Conservation (phyloP, 1,140 invertebrate species). For the Papilio polyxenes region DNA sequence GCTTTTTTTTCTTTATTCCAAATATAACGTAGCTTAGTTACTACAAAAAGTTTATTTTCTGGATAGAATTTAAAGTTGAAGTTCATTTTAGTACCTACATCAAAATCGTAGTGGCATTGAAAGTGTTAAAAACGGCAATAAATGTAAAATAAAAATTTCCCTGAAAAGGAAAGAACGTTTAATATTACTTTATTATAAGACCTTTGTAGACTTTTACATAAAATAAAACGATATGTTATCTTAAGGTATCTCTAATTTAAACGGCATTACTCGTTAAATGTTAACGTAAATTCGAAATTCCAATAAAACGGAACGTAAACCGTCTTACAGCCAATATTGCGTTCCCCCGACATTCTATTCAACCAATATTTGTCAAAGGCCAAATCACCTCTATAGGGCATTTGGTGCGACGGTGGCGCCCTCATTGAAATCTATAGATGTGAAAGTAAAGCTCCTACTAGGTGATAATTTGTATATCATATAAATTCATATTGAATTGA, state of each 20-base stretch:
- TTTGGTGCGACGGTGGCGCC: slow-evolving; percentile 12
- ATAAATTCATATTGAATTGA: slow-evolving; percentile 21
- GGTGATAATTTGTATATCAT: slow-evolving; percentile 22
- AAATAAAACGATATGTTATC: slow-evolving; percentile 29
- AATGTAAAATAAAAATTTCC: not conserved
- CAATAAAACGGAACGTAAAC: slow-evolving; percentile 51
- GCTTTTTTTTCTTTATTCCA: not conserved
- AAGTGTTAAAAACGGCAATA: no score
- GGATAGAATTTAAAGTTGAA: no score
- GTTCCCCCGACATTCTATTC: slow-evolving; percentile 50
- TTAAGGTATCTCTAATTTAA: slow-evolving; percentile 33
- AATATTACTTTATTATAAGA: not conserved
- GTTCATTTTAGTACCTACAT: no score
- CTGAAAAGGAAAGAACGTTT: not conserved
- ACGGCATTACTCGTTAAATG: slow-evolving; percentile 35
- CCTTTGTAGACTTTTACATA: slow-evolving; percentile 16
- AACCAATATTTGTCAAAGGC: slow-evolving; percentile 62
- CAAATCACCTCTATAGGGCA: slow-evolving; percentile 50
- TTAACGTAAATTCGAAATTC: slow-evolving; percentile 45
- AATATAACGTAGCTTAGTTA: no score
- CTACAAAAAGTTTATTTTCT: no score
- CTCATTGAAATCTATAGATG: slow-evolving; percentile 33
- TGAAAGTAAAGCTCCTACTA: slow-evolving; percentile 23
- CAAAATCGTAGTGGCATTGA: no score
- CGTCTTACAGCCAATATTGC: slow-evolving; percentile 54